A percentile compares a stretch with the other conserved stretches of the same genome.
These are phyloP conservation scores for Lithodes maja DNA, from an alignment of 2,888 invertebrate species.

Conservation along the genomic window DNA sequence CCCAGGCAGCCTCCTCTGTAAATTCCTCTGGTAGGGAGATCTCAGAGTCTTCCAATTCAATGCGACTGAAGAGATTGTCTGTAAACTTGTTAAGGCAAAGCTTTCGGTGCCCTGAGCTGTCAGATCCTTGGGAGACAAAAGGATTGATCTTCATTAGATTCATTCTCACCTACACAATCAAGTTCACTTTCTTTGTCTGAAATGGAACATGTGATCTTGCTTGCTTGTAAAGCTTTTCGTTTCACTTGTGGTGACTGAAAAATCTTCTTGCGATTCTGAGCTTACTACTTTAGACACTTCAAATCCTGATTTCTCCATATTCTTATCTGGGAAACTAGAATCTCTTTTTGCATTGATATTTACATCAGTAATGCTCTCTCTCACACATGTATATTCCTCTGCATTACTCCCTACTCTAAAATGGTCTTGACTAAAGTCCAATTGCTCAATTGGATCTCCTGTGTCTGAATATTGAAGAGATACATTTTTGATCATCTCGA, in stretches of 20 bases:
- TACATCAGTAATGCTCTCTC: not conserved
- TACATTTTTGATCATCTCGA: not conserved
- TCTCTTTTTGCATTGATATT: not conserved
- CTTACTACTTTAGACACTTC: not conserved
- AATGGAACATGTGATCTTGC: not conserved
- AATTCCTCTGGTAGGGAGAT: slow-evolving; percentile 42
- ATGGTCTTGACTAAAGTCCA: not conserved
- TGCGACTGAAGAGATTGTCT: slow-evolving; percentile 43
- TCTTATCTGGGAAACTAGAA: not conserved
- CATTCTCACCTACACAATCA: slow-evolving; percentile 4
- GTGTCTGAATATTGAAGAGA: not conserved
- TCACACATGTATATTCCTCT: not conserved
- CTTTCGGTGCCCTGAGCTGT: slow-evolving; percentile 9
- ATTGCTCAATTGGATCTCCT: not conserved
- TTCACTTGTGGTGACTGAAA: not conserved
- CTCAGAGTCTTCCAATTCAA: slow-evolving; percentile 45
- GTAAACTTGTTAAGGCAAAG: slow-evolving; percentile 44
- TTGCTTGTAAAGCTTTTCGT: not conserved
- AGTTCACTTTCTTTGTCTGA: not conserved
- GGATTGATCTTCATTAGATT: slow-evolving; percentile 7
- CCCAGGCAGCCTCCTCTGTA: slow-evolving; percentile 29
- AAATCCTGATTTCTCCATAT: not conserved
- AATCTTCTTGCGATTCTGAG: not conserved
- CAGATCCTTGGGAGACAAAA: not conserved
- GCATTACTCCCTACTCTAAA: not conserved